Evolutionary conservation across 1,140 invertebrate species (phyloP).

Genomic region (Drosophila punjabiensis): DNA sequence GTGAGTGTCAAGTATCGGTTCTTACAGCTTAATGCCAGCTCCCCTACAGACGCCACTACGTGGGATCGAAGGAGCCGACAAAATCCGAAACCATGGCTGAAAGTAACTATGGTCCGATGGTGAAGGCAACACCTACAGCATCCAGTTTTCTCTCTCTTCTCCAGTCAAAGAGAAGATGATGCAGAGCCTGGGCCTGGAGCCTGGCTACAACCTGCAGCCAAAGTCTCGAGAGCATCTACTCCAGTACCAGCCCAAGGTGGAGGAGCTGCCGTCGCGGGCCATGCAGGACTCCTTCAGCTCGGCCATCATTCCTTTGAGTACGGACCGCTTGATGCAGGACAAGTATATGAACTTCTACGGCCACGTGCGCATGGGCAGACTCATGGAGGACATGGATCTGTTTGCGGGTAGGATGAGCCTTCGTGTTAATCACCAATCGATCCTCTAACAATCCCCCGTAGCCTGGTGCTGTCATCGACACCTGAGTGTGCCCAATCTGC

Average conservation of each 20-base stretch:
- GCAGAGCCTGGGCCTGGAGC: slow-evolving; percentile 64
- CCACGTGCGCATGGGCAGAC: slow-evolving; percentile 89
- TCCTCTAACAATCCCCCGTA: slow-evolving; percentile 1
- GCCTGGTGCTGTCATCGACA: slow-evolving; percentile 89
- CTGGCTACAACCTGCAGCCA: slow-evolving; percentile 65
- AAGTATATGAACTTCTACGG: slow-evolving; percentile 90
- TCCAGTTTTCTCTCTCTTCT: neutral
- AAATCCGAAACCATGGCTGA: slow-evolving; percentile 64
- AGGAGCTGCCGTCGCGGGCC: slow-evolving; percentile 85
- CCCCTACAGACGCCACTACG: slow-evolving; percentile 39
- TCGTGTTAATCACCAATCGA: no score
- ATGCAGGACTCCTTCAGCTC: slow-evolving; percentile 90
- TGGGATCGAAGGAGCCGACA: slow-evolving; percentile 31
- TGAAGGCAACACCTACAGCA: neutral
- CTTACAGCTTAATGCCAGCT: neutral
- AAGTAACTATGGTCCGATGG: slow-evolving; percentile 3
- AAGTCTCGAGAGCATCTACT: slow-evolving; percentile 75
- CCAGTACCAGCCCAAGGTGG: slow-evolving; percentile 73
- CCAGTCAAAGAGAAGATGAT: slow-evolving; percentile 73
- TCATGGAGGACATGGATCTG: slow-evolving; percentile 93
- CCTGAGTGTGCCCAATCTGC: slow-evolving; percentile 87
- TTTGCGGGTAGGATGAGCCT: slow-evolving; percentile 88
- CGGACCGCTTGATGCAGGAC: slow-evolving; percentile 87
- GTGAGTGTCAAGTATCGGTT: slow-evolving; percentile 27
- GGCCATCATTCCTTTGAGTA: slow-evolving; percentile 89